Base-by-base conservation (phyloP, 2,113 vertebrate genomes). In the Pampusana beccarii region DNA sequence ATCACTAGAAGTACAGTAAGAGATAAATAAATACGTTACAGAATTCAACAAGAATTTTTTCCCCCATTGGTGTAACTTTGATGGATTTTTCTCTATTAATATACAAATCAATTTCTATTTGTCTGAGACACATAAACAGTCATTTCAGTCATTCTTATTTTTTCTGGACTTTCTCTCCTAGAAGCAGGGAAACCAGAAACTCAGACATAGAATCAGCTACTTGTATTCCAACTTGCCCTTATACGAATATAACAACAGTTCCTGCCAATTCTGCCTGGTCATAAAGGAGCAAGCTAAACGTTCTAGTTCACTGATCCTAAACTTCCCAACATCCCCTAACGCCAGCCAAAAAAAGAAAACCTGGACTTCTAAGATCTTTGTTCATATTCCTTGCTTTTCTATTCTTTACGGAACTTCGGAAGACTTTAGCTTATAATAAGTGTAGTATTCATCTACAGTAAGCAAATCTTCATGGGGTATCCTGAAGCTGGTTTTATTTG, bases 51-150 rank as follows among this genome's bases (percentile, higher is more conserved):
- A 89, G 6, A 86, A 14, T 7, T 16, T 29, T 31, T 40, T 31
- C 6, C 28, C 16, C 18, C 14, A 19, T 9, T 26, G 21, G 13
- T 33, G 31, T 18, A 56, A 57, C 38, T 73, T 61, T 61, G 56
- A 83, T 80, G 24, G 18, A 29, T 46, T 91, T 80, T 56, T 71
- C 23, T 51, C 48, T 71, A 18, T 56, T 71, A 62, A 62, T 24
- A 75, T 11, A 38, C 53, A 74, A 64, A 33, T 26, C 53, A 60
- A 46, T 79, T 90, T 87, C 67, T 83, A 58, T 81, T 67, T 87
- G 16, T 33, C 66, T 44, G 11, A 78, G 48, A 74, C 36, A 56
- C 3, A 75, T 14, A 74, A 79, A 31, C 11, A 90, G 48, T 33
- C 26, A 46, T 44, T 90, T 69, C 31, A 15, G 17, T 42, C 71